Evolutionary conservation across 2,888 invertebrate species (phyloP).

Genomic region (Ametastegia equiseti): DNA sequence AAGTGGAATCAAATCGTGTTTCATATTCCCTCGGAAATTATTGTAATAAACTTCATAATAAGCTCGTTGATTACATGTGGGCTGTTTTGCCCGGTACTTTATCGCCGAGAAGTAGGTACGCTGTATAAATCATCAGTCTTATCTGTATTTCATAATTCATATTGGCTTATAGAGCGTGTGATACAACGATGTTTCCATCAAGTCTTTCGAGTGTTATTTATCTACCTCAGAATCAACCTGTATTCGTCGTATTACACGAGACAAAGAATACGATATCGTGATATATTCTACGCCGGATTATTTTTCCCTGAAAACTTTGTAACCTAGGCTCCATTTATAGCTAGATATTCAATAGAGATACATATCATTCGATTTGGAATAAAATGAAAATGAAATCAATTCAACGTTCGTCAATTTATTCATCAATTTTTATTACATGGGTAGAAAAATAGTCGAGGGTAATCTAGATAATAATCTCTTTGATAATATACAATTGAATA

Average conservation of each 20-base stretch:
- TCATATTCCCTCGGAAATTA: too few relatives aligned
- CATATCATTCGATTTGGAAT: not conserved
- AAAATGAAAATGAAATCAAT: not conserved
- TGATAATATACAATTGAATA: conserved; percentile 34
- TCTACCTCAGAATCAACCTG: not conserved
- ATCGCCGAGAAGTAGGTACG: not conserved
- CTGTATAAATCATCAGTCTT: not conserved
- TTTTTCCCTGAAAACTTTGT: not conserved
- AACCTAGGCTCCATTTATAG: not conserved
- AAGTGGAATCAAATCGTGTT: not conserved
- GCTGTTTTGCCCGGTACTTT: not conserved
- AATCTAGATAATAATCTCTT: too few relatives aligned
- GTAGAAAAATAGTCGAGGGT: not conserved
- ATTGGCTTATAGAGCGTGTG: not conserved
- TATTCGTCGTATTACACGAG: not conserved
- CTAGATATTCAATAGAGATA: not conserved
- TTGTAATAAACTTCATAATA: not conserved
- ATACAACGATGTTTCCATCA: not conserved
- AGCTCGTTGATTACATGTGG: not conserved
- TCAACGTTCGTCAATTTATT: not conserved
- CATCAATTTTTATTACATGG: too few relatives aligned
- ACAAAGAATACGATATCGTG: not conserved
- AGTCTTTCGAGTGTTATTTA: not conserved
- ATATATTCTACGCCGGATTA: not conserved
- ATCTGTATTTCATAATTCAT: not conserved